Percentiles rank a stretch among this genome's conserved stretches.
These are phyloP conservation scores for Mus spretus DNA, from an alignment of 2,797 vertebrate genomes.

Conservation along the genomic window DNA sequence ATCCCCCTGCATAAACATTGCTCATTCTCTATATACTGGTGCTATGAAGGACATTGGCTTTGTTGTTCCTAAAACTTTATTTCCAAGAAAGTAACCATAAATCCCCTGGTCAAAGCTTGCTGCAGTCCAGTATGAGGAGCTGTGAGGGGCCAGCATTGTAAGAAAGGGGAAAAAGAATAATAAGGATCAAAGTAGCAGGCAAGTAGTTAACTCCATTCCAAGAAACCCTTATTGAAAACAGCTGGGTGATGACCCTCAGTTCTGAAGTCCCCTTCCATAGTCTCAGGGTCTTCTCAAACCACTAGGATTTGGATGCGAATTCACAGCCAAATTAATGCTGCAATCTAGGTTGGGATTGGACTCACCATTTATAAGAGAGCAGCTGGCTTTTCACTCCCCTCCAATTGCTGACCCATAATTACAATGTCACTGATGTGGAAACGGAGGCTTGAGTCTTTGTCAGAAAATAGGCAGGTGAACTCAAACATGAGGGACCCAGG, in stretches of 20 bases:
- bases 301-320: not conserved
- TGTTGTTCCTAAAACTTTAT: not conserved
- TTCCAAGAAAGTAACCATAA: not conserved
- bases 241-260: accelerated
- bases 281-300: not conserved
- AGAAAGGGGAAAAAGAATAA: not conserved
- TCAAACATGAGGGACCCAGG: not conserved
- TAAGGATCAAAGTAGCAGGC: accelerated
- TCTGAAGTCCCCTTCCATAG: not conserved
- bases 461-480: accelerated
- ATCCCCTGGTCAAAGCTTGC: not conserved
- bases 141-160: not conserved
- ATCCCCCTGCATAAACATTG: no score
- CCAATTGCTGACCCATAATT: not conserved
- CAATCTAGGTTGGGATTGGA: not conserved
- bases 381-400: not conserved
- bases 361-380: not conserved
- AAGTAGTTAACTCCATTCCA: accelerated
- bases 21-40: not conserved
- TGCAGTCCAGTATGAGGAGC: not conserved
- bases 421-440: not conserved
- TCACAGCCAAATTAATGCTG: not conserved
- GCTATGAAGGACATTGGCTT: not conserved
- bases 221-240: not conserved
- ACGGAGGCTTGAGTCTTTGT: not conserved